Percentiles rank a stretch among this genome's conserved stretches.
Evolutionary conservation across 1,140 invertebrate genomes (phyloP).

Genomic region (Bombyx mori): ASM3026992v2 NC_085118.1:10823001-10823500

Average conservation of each 20-base stretch:
- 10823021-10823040: too few relatives aligned
- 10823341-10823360: constrained; percentile 82
- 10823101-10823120: too few relatives aligned
- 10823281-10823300: constrained; percentile 83
- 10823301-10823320: constrained; percentile 87
- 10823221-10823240: too few relatives aligned
- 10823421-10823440: constrained; percentile 94
- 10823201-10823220: too few relatives aligned
- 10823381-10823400: constrained; percentile 88
- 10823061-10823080: too few relatives aligned
- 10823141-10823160: too few relatives aligned
- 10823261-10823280: constrained; percentile 79
- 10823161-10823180: too few relatives aligned
- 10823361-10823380: constrained; percentile 84
- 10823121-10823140: too few relatives aligned
- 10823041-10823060: too few relatives aligned
- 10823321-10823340: constrained; percentile 91
- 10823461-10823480: background rate
- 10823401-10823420: constrained; percentile 93
- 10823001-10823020: too few relatives aligned
- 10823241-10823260: constrained; percentile 15
- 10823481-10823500: background rate
- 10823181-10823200: too few relatives aligned
- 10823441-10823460: constrained; percentile 90
- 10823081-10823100: too few relatives aligned